Conservation (phyloP, 2,888 invertebrate genomes). For the Aphidius colemani region DNA sequence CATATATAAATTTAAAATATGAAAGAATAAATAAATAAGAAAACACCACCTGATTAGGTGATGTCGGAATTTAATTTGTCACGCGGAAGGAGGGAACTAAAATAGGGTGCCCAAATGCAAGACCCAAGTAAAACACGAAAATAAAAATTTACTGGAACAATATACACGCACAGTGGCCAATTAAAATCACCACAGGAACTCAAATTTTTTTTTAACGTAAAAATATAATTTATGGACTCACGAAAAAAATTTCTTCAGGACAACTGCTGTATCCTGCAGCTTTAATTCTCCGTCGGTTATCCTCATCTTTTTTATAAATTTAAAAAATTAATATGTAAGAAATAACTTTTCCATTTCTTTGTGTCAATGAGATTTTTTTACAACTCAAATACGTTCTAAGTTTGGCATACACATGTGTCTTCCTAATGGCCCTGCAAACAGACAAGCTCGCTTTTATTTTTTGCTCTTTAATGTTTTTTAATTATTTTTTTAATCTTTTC, state of each 20-base stretch:
- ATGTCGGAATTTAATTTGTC: slow-evolving; percentile 32
- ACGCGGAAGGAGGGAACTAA: slow-evolving; percentile 18
- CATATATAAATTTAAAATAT: background rate
- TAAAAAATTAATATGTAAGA: no score
- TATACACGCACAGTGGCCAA: slow-evolving; percentile 15
- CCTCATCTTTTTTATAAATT: no score
- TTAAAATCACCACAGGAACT: slow-evolving; percentile 22
- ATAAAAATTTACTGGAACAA: slow-evolving; percentile 2
- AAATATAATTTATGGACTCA: no score
- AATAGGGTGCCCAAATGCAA: slow-evolving; percentile 3
- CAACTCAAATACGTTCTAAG: slow-evolving; percentile 2
- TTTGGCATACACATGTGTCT: slow-evolving; percentile 33
- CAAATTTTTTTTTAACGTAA: background rate
- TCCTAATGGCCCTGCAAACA: slow-evolving; percentile 40
- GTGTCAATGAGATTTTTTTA: slow-evolving; percentile 15
- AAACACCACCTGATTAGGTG: slow-evolving; percentile 27
- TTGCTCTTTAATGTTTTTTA: background rate
- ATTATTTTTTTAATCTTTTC: no score
- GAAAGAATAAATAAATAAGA: background rate
- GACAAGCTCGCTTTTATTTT: slow-evolving; percentile 18
- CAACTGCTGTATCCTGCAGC: no score
- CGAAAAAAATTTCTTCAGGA: no score
- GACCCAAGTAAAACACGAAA: slow-evolving; percentile 19
- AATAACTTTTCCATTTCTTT: no score
- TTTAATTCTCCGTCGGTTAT: no score